A percentile compares a stretch with the other conserved stretches of the same genome.
Evolutionary conservation across 2,797 vertebrate genomes (phyloP).

Genomic region (Premnoplex brunnescens): DNA sequence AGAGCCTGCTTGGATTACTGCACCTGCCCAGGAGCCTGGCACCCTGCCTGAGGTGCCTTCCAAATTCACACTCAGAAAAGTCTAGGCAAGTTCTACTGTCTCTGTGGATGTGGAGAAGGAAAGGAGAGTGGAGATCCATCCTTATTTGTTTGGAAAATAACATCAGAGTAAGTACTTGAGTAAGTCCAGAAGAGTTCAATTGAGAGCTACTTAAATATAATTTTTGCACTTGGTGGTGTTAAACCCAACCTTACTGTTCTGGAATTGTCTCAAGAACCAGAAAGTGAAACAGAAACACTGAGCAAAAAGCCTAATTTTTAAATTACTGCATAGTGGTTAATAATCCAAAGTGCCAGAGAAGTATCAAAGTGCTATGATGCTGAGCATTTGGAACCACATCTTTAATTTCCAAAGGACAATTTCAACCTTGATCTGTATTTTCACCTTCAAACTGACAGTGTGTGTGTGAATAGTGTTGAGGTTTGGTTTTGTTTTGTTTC

Average conservation of each 20-base stretch:
- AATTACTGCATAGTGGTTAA: background rate
- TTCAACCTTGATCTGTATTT: background rate
- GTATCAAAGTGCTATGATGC: background rate
- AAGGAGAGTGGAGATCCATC: background rate
- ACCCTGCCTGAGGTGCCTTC: background rate
- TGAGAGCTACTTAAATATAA: background rate
- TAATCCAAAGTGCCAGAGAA: background rate
- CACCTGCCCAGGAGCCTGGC: conserved; percentile 44
- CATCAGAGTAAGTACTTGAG: fast-evolving
- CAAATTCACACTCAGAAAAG: background rate
- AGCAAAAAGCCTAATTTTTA: background rate
- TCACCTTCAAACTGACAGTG: background rate
- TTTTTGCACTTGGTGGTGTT: background rate
- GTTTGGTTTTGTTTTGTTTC: background rate
- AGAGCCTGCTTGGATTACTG: conserved; percentile 49
- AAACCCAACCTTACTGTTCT: background rate
- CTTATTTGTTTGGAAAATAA: background rate
- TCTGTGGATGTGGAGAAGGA: background rate
- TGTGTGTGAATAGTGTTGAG: background rate
- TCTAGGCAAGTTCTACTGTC: background rate
- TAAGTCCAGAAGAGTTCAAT: background rate
- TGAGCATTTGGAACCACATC: background rate
- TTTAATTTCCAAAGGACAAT: background rate
- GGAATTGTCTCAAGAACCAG: background rate
- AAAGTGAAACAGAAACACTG: background rate